A percentile compares a stretch with the other conserved stretches of the same genome.
Evolutionary conservation across 1,140 invertebrate genomes (phyloP).

Genomic region (Trachelipus rathkii): DNA sequence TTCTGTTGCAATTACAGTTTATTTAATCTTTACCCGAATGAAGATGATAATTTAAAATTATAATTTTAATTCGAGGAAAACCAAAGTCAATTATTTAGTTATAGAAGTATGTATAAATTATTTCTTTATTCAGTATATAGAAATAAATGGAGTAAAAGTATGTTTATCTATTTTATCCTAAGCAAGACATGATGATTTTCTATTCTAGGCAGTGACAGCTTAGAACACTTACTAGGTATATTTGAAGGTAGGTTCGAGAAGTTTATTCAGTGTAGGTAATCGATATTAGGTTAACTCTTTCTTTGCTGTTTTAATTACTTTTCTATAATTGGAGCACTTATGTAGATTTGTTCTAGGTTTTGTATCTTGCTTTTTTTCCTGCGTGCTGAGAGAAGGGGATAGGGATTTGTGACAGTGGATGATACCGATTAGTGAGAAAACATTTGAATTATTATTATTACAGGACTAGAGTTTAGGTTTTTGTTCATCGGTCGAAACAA

Average conservation of each 20-base stretch:
- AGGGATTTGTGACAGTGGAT: no score
- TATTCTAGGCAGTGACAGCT: not conserved
- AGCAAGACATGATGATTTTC: not conserved
- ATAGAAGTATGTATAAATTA: no score
- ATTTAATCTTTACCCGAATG: no score
- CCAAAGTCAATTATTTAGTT: not conserved
- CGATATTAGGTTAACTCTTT: not conserved
- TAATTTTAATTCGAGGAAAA: not conserved
- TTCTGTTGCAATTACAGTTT: no score
- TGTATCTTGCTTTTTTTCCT: not conserved
- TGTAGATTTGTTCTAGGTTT: not conserved
- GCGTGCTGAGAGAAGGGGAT: no score
- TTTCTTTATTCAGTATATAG: no score
- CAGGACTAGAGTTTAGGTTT: not conserved
- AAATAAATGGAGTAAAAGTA: no score
- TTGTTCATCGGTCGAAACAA: not conserved
- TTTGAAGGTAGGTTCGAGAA: not conserved
- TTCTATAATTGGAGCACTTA: not conserved
- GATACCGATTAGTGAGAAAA: no score
- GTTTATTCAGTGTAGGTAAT: constrained; percentile 3
- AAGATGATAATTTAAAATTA: no score
- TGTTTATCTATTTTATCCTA: no score
- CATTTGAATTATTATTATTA: no score
- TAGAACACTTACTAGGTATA: not conserved
- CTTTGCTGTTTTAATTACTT: not conserved